Percentiles rank a stretch among this genome's conserved stretches.
Evolutionary conservation across 1,140 invertebrate species (phyloP).

Genomic region (Choristoneura fumiferana): DNA sequence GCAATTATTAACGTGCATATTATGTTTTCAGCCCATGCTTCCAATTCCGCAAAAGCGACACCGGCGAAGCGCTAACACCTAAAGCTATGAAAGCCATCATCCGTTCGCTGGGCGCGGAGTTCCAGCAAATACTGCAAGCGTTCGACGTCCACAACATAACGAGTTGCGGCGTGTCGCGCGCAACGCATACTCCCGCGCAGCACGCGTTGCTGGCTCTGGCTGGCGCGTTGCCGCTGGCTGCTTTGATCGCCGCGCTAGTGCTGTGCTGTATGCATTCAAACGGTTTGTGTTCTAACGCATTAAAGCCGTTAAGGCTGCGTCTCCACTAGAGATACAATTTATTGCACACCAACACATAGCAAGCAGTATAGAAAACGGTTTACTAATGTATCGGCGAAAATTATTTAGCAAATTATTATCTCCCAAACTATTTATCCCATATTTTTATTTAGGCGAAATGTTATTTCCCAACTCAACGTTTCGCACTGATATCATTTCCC

Average conservation of each 20-base stretch:
- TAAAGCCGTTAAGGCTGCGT: too few species aligned
- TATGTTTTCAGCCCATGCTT: slow-evolving; percentile 57
- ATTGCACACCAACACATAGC: too few species aligned
- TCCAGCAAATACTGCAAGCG: slow-evolving; percentile 48
- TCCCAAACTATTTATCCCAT: too few species aligned
- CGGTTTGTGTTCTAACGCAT: slow-evolving; percentile 41
- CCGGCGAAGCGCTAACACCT: slow-evolving; percentile 55
- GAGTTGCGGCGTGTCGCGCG: slow-evolving; percentile 36
- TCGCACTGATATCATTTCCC: too few species aligned
- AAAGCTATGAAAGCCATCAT: slow-evolving; percentile 55
- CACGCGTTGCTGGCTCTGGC: slow-evolving; percentile 50
- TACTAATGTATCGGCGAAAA: too few species aligned
- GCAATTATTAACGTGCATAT: not conserved
- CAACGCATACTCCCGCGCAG: slow-evolving; percentile 36
- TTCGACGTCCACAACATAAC: slow-evolving; percentile 54
- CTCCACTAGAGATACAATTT: too few species aligned
- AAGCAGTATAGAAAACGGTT: too few species aligned
- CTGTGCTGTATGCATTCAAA: slow-evolving; percentile 58
- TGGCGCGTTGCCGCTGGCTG: slow-evolving; percentile 47
- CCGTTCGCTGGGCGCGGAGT: slow-evolving; percentile 43
- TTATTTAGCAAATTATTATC: too few species aligned
- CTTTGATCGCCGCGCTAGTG: slow-evolving; percentile 42
- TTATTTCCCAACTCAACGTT: too few species aligned
- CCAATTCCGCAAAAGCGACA: slow-evolving; percentile 57
- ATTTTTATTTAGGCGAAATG: too few species aligned